These are phyloP conservation scores for Drosophila ananassae DNA, from an alignment of 1,140 invertebrate genomes.

Conservation along the genomic window DNA sequence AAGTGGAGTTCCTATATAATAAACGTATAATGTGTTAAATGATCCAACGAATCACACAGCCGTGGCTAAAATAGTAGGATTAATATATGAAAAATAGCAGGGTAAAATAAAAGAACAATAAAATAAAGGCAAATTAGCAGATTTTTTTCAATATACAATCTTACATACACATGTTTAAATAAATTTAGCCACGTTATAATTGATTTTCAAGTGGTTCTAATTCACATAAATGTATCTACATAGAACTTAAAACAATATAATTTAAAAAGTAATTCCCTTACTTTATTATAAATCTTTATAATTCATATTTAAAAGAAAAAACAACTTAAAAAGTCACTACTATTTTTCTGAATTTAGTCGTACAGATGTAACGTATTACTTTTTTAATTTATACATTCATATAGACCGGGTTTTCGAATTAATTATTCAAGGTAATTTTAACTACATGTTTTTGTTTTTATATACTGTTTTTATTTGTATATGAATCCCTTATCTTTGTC, in stretches of 20 bases:
- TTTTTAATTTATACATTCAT: conserved; percentile 35
- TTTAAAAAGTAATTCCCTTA: too few species aligned
- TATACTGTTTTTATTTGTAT: not conserved
- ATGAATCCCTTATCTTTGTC: not conserved
- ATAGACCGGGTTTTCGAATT: conserved; percentile 14
- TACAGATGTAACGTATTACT: not conserved
- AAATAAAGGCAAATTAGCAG: too few species aligned
- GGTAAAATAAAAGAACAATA: too few species aligned
- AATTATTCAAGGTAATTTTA: conserved; percentile 29
- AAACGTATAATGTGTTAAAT: conserved; percentile 5
- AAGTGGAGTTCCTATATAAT: conserved; percentile 39
- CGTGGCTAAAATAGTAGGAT: not conserved
- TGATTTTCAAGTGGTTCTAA: too few species aligned
- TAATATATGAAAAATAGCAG: not conserved
- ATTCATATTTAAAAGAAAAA: too few species aligned
- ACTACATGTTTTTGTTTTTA: conserved; percentile 1
- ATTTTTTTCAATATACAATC: too few species aligned
- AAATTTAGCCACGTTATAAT: too few species aligned
- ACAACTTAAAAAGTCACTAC: not conserved
- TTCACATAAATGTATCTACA: too few species aligned
- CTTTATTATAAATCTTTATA: too few species aligned
- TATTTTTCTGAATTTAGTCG: not conserved
- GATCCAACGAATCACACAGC: conserved; percentile 1
- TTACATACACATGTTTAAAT: too few species aligned
- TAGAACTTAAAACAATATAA: too few species aligned